Evolutionary conservation across 2,113 vertebrate species (phyloP).

Genomic region (Engystomops pustulosus): DNA sequence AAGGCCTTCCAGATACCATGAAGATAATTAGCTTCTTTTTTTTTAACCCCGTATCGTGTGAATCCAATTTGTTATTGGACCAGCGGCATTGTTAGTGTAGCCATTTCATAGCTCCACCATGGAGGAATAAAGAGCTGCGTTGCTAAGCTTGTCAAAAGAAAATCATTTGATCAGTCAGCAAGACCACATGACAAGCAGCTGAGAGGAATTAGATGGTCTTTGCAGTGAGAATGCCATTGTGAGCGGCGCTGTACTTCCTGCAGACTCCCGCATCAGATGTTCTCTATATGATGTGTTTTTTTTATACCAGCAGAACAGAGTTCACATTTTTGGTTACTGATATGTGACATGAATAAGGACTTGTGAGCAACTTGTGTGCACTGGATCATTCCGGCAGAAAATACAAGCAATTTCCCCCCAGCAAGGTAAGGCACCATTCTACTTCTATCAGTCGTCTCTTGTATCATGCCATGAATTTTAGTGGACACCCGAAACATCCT

Average conservation of each 20-base stretch:
- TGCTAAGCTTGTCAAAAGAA: constrained; percentile 61
- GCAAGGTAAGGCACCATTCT: constrained; percentile 13
- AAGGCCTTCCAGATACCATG: neutral
- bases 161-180: constrained; percentile 75
- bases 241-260: constrained; percentile 54
- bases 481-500: neutral
- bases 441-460: neutral
- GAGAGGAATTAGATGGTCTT: constrained; percentile 77
- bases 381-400: neutral
- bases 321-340: neutral
- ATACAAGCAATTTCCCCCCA: neutral
- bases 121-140: neutral
- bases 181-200: constrained; percentile 85
- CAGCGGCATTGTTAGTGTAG: neutral
- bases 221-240: constrained; percentile 59
- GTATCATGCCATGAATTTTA: neutral
- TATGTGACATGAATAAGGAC: constrained; percentile 18
- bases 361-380: neutral
- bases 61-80: neutral
- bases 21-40: neutral
- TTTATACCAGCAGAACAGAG: constrained; percentile 5
- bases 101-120: neutral
- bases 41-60: neutral
- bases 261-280: constrained; percentile 14
- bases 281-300: constrained; percentile 55